Evolutionary conservation across 2,797 vertebrate species (phyloP), one percentile per base, ranked within the genome.

Genomic region (Euthynnus affinis): DNA sequence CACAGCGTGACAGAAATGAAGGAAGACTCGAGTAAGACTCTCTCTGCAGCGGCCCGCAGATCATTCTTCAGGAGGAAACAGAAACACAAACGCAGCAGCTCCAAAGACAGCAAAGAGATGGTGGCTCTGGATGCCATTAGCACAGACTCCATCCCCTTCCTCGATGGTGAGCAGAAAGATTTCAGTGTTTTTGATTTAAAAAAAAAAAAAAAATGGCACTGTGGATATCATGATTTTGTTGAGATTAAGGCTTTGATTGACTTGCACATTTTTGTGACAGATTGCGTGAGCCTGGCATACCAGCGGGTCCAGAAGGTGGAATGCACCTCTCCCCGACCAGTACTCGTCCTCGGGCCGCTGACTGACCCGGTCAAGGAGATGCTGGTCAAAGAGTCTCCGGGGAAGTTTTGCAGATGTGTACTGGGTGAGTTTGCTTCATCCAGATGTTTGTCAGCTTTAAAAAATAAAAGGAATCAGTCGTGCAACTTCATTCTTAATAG

Each of bases 271-370:
- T 57, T 42, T 67, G 10, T 23, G 25, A 63, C 89, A 99, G 98
- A 99, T 87, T 96, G 96, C 9, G 92, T 97, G 82, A 98, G 96
- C 87, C 90, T 99, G 91, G 98, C 97, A 0, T 99, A 99, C 90
- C 98, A 99, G 93, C 95, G 97, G 59, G 98, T 99, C 42, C 98
- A 99, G 95, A 99, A 98, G 88, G 96, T 99, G 73, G 97, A 99
- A 74, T 98, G 97, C 80, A 93, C 95, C 0, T 96, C 97, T 63
- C 97, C 97, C 5, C 94, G 98, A 72, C 98, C 98, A 0, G 97
- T 99, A 8, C 96, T 99, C 73, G 92, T 99, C 86, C 94, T 99
- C 4, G 98, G 98, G 32, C 98, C 98, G 2, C 95, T 99, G 78
- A 96, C 97, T 72, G 98, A 99, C 67, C 95, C 98, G 22, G 96